These are phyloP conservation scores for Megaceryle alcyon DNA, from an alignment of 2,797 vertebrate genomes.

Conservation along the genomic window DNA sequence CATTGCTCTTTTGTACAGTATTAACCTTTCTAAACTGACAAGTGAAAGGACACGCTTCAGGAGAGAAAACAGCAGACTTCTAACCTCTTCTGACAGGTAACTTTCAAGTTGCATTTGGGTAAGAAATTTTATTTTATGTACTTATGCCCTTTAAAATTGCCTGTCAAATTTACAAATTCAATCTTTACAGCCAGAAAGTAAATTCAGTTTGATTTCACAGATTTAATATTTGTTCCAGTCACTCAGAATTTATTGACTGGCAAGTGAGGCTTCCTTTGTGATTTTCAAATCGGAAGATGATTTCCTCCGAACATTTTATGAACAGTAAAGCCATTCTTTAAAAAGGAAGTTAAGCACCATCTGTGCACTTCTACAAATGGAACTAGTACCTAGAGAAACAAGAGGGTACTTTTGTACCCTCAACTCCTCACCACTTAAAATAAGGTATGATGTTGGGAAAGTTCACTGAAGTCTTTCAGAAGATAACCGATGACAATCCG, in stretches of 20 bases:
- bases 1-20: constrained; percentile 79
- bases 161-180: constrained; percentile 78
- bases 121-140: constrained; percentile 73
- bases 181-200: constrained; percentile 72
- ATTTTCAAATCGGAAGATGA: neutral
- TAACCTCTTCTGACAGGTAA: constrained; percentile 91
- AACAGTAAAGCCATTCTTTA: neutral
- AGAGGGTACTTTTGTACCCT: neutral
- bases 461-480: neutral
- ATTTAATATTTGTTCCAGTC: constrained; percentile 72
- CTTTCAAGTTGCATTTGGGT: constrained; percentile 76
- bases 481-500: neutral
- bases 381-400: neutral
- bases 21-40: constrained; percentile 94
- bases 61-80: constrained; percentile 82
- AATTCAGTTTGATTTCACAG: constrained; percentile 78
- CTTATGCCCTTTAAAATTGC: constrained; percentile 75
- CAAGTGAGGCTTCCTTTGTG: neutral
- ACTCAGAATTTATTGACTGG: constrained; percentile 59
- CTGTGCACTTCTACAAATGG: neutral
- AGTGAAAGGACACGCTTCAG: constrained; percentile 83
- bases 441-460: neutral
- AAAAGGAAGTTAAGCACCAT: neutral
- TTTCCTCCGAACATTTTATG: neutral
- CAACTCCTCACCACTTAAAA: neutral